Conservation (phyloP, 2,888 invertebrate species). For the Shargacucullia verbasci region DNA sequence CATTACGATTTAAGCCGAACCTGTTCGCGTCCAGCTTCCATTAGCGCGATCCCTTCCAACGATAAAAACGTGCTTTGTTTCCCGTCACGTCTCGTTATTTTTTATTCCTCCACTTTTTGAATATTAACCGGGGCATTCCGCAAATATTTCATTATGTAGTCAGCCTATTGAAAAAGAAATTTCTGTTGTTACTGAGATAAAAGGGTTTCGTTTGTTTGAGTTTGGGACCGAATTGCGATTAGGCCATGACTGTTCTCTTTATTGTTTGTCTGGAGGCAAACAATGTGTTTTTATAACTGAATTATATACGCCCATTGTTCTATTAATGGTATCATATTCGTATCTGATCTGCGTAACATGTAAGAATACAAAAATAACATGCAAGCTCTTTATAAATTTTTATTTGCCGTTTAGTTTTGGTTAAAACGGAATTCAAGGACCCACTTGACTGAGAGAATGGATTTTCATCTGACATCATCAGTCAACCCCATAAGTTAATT, state of each 20-base stretch:
- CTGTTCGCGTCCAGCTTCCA: constrained; percentile 71
- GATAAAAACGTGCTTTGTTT: constrained; percentile 85
- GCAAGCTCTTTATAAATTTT: constrained; percentile 15
- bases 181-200: constrained; percentile 73
- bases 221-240: constrained; percentile 73
- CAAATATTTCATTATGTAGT: constrained; percentile 80
- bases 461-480: no score
- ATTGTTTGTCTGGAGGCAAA: constrained; percentile 65
- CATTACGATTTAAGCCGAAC: constrained; percentile 64
- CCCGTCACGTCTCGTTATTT: constrained; percentile 83
- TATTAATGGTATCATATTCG: constrained; percentile 43
- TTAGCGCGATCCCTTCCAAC: constrained; percentile 79
- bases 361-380: constrained; percentile 35
- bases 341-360: constrained; percentile 31
- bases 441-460: neutral
- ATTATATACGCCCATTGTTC: constrained; percentile 58
- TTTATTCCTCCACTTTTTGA: constrained; percentile 76
- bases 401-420: constrained; percentile 4
- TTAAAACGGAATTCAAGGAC: neutral
- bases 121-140: constrained; percentile 75
- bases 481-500: no score
- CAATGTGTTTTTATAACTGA: constrained; percentile 65
- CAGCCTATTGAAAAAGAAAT: constrained; percentile 74
- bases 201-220: constrained; percentile 77
- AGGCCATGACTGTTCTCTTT: constrained; percentile 70